These are phyloP conservation scores for Bovichtus variegatus DNA, from an alignment of 2,797 vertebrate genomes.

Conservation along the genomic window DNA sequence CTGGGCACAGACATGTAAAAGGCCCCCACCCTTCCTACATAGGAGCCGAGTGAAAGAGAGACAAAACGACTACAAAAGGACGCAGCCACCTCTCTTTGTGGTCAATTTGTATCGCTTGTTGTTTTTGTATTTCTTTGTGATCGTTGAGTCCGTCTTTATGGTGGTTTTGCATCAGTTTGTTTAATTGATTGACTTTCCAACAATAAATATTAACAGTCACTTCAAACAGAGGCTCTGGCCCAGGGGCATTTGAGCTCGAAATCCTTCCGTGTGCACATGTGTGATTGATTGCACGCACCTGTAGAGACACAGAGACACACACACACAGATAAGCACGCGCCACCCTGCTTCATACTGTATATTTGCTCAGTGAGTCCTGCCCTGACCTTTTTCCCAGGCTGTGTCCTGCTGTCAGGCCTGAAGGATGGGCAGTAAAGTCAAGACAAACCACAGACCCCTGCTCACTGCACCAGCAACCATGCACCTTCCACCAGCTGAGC, in stretches of 20 bases:
- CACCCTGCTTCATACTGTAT: slow-evolving; percentile 3
- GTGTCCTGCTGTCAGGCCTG: slow-evolving; percentile 36
- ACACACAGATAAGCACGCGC: neutral
- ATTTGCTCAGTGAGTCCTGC: slow-evolving; percentile 40
- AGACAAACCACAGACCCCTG: slow-evolving; percentile 10
- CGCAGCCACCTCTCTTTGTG: neutral
- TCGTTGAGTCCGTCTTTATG: neutral
- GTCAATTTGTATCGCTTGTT: slow-evolving; percentile 10
- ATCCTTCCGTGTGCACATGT: slow-evolving; percentile 7
- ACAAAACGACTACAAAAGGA: slow-evolving; percentile 5
- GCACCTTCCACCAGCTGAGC: neutral
- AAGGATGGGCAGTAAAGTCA: slow-evolving; percentile 19
- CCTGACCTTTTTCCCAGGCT: slow-evolving; percentile 21
- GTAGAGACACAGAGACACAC: slow-evolving; percentile 6
- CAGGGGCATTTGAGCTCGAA: neutral
- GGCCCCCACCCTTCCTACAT: neutral
- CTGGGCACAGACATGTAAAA: neutral
- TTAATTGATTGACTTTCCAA: neutral
- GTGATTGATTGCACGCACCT: slow-evolving; percentile 36
- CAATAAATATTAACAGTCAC: neutral
- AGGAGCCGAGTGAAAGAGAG: neutral
- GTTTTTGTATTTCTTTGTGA: neutral
- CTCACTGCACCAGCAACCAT: neutral
- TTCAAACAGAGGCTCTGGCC: neutral
- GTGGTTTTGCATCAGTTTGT: rapidly evolving